phyloP scores from a whole-genome alignment of 2,888 invertebrate species.

The Agapostemon virescens region DNA sequence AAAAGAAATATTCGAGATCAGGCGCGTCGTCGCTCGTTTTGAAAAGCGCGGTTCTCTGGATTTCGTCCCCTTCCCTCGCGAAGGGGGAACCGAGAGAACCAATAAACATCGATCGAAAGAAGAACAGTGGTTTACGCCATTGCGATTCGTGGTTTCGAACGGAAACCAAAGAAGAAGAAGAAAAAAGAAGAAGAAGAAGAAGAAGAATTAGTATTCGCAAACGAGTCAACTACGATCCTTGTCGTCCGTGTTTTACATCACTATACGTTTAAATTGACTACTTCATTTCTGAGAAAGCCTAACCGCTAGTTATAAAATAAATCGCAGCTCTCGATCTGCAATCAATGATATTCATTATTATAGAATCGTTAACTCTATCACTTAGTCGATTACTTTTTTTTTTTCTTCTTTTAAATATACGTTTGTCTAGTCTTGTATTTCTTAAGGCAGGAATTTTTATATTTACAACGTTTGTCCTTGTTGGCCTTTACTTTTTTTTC shows the following conservation, averaged over 20 bases:
- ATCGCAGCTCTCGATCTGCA: conserved; percentile 66
- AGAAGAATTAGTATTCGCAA: conserved; percentile 43
- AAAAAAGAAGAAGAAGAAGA: conserved; percentile 4
- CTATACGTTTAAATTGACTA: conserved; percentile 73
- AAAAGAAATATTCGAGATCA: conserved; percentile 53
- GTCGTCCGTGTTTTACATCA: conserved; percentile 53
- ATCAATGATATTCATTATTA: conserved; percentile 63
- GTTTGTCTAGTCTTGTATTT: conserved; percentile 78
- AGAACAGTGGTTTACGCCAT: conserved; percentile 30
- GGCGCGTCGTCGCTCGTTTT: conserved; percentile 45
- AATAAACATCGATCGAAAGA: background rate
- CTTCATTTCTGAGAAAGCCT: conserved; percentile 64
- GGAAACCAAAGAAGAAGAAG: conserved; percentile 1
- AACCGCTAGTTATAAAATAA: conserved; percentile 71
- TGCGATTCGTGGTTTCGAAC: conserved; percentile 20
- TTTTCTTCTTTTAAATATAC: conserved; percentile 62
- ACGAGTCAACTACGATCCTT: conserved; percentile 52
- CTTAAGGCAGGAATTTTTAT: conserved; percentile 79
- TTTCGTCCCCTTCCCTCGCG: background rate
- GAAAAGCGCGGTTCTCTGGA: conserved; percentile 17
- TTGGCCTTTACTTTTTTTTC: conserved; percentile 59
- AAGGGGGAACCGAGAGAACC: conserved; percentile 21
- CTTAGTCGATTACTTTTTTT: conserved; percentile 60
- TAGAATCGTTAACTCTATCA: conserved; percentile 69
- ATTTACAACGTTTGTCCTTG: conserved; percentile 71